Percentiles rank a stretch among this genome's conserved stretches.
These are phyloP conservation scores for Neodon shergylaensis DNA, from an alignment of 2,113 vertebrate species.

Conservation along the genomic window DNA sequence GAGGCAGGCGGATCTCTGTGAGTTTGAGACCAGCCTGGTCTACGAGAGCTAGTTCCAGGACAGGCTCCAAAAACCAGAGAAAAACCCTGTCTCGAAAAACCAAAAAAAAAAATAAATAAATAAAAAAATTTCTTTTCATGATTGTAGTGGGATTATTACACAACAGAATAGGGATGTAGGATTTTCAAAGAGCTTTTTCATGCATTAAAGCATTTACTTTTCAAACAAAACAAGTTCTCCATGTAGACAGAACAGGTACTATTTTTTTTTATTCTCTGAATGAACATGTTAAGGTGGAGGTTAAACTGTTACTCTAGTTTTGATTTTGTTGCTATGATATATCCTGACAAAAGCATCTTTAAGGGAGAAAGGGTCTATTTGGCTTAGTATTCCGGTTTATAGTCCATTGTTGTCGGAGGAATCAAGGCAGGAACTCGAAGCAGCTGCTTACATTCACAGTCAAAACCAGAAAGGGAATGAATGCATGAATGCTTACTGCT, in stretches of 20 bases:
- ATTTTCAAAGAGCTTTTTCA: conserved; percentile 9
- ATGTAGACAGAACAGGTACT: neutral
- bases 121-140: neutral
- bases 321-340: neutral
- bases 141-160: neutral
- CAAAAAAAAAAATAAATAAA: too few species aligned
- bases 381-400: neutral
- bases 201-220: neutral
- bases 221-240: neutral
- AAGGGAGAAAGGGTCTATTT: neutral
- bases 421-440: neutral
- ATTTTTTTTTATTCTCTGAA: conserved; percentile 11
- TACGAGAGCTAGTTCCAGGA: too few species aligned
- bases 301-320: neutral
- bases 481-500: neutral
- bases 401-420: neutral
- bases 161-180: neutral
- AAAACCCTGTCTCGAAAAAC: too few species aligned
- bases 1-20: too few species aligned
- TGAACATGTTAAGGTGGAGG: neutral
- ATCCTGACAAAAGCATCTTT: neutral
- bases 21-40: too few species aligned
- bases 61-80: too few species aligned
- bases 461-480: neutral
- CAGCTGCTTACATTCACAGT: neutral